These are phyloP conservation scores for Salvator merianae DNA, from an alignment of 2,113 vertebrate species.

Conservation along the genomic window DNA sequence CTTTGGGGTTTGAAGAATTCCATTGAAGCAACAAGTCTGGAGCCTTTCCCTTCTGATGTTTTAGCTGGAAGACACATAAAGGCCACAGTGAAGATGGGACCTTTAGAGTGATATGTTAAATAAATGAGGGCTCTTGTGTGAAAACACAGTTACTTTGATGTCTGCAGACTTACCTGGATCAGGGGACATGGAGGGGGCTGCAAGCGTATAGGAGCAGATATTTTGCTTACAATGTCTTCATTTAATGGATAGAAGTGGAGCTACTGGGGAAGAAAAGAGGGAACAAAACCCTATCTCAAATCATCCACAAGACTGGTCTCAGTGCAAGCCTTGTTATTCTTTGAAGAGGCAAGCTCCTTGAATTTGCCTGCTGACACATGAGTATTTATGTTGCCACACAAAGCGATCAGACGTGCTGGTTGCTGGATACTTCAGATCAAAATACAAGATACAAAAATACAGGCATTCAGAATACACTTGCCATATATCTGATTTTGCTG, in stretches of 20 bases:
- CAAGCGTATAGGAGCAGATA: neutral
- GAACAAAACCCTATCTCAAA: neutral
- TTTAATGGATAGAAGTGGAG: neutral
- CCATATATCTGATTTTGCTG: neutral
- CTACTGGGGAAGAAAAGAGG: neutral
- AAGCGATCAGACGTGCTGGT: neutral
- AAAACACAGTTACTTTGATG: fast-evolving
- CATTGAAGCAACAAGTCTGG: slow-evolving; percentile 15
- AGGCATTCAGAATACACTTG: neutral
- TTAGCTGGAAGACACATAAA: slow-evolving; percentile 32
- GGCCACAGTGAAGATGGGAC: slow-evolving; percentile 27
- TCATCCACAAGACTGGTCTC: neutral
- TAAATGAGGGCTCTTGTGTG: neutral
- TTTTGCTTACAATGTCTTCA: neutral
- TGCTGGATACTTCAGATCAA: slow-evolving; percentile 18
- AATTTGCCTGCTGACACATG: neutral
- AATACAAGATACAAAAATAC: neutral
- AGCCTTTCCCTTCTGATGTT: slow-evolving; percentile 6
- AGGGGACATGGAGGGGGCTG: neutral
- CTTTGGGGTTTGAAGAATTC: slow-evolving; percentile 8
- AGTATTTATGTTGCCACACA: neutral
- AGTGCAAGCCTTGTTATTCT: slow-evolving; percentile 7
- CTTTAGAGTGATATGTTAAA: neutral
- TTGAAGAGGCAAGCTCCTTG: neutral
- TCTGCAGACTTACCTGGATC: neutral